Percentiles rank a stretch among this genome's conserved stretches.
These are phyloP conservation scores for Lathronympha strigana DNA, from an alignment of 2,888 invertebrate genomes.

Conservation along the genomic window DNA sequence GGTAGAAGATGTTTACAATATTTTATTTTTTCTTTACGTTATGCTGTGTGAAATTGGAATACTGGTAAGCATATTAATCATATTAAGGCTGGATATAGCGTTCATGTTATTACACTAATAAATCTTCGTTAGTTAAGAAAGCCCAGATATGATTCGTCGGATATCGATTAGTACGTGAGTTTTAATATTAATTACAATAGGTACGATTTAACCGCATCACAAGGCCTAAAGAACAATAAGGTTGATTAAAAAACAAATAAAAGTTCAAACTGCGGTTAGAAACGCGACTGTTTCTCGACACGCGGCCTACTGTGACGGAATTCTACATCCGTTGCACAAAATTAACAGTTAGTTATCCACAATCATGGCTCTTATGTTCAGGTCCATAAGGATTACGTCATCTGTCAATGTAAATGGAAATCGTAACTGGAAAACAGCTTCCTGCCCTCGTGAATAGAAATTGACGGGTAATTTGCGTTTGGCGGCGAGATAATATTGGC, in stretches of 20 bases:
- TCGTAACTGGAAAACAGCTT: slow-evolving; percentile 72
- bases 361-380: slow-evolving; percentile 47
- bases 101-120: too few species aligned
- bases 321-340: slow-evolving; percentile 64
- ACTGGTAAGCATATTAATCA: too few species aligned
- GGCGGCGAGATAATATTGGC: slow-evolving; percentile 35
- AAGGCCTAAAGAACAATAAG: slow-evolving; percentile 42
- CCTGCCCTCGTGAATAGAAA: slow-evolving; percentile 69
- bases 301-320: slow-evolving; percentile 68
- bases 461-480: slow-evolving; percentile 43
- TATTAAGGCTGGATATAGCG: too few species aligned
- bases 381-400: slow-evolving; percentile 45
- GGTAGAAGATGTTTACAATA: too few species aligned
- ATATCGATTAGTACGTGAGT: not conserved
- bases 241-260: slow-evolving; percentile 71
- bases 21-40: too few species aligned
- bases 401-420: slow-evolving; percentile 51
- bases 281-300: slow-evolving; percentile 60
- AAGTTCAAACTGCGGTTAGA: slow-evolving; percentile 58
- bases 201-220: not conserved
- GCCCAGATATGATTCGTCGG: too few species aligned
- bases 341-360: slow-evolving; percentile 59
- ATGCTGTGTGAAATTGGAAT: too few species aligned
- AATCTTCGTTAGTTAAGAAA: too few species aligned
- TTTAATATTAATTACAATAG: not conserved